phyloP scores from a whole-genome alignment of 2,888 invertebrate species.

The Lacanobia oleracea region DNA sequence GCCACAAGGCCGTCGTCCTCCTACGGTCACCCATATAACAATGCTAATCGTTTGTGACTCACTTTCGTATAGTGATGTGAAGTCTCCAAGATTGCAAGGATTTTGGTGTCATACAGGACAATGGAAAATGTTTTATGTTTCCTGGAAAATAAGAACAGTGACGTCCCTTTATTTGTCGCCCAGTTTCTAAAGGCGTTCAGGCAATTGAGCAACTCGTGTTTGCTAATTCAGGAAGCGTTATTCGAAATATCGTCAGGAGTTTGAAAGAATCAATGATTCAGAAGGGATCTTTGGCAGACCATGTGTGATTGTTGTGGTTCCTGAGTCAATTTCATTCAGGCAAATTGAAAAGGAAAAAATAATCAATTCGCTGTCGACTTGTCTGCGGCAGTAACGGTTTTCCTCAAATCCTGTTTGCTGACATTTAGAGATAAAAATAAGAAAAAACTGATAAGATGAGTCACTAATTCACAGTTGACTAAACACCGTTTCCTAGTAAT shows the following conservation, averaged over 20 bases:
- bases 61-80: conserved; percentile 62
- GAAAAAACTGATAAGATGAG: background rate
- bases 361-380: background rate
- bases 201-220: background rate
- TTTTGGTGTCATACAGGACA: conserved; percentile 8
- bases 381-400: conserved; percentile 1
- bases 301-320: background rate
- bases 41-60: conserved; percentile 74
- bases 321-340: background rate
- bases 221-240: background rate
- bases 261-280: background rate
- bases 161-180: background rate
- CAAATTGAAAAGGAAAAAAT: conserved; percentile 1
- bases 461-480: conserved; percentile 16
- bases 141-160: background rate
- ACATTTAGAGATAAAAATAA: background rate
- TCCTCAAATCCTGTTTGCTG: conserved; percentile 12
- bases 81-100: conserved; percentile 32
- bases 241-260: background rate
- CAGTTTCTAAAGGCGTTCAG: background rate
- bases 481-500: conserved; percentile 12
- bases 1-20: conserved; percentile 82
- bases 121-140: conserved; percentile 14
- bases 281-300: background rate
- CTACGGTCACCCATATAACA: conserved; percentile 80